These are phyloP conservation scores for Thalpophila matura DNA, from an alignment of 2,888 invertebrate genomes.

Conservation along the genomic window DNA sequence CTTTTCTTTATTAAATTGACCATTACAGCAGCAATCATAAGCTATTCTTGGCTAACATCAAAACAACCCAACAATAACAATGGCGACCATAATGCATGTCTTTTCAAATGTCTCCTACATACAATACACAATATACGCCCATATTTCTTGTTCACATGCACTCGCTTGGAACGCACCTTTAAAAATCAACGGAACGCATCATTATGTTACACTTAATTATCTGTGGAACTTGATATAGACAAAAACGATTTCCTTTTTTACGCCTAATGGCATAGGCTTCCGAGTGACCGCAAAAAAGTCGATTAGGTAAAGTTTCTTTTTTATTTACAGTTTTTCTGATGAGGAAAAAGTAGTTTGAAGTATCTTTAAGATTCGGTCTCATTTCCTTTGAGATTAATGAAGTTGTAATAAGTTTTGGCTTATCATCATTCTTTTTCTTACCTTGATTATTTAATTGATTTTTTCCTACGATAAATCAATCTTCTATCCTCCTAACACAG, in stretches of 20 bases:
- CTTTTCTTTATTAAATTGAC: conserved; percentile 51
- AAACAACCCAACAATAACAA: conserved; percentile 48
- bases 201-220: conserved; percentile 64
- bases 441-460: neutral
- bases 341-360: conserved; percentile 24
- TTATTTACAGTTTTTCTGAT: conserved; percentile 42
- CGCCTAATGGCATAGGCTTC: conserved; percentile 45
- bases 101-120: conserved; percentile 51
- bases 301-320: conserved; percentile 50
- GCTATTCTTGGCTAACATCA: conserved; percentile 25
- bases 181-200: conserved; percentile 62
- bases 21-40: conserved; percentile 48
- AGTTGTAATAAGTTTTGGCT: conserved; percentile 12
- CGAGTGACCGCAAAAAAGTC: conserved; percentile 45
- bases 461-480: neutral
- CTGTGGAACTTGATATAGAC: conserved; percentile 60
- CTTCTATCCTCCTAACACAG: no score
- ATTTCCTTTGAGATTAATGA: conserved; percentile 37
- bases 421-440: conserved; percentile 15
- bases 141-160: conserved; percentile 65
- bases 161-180: conserved; percentile 71
- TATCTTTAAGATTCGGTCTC: conserved; percentile 20
- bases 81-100: conserved; percentile 37
- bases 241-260: conserved; percentile 55
- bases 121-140: conserved; percentile 47